These are phyloP conservation scores for Saccostrea cuccullata DNA, from an alignment of 1,140 invertebrate genomes.

Conservation along the genomic window DNA sequence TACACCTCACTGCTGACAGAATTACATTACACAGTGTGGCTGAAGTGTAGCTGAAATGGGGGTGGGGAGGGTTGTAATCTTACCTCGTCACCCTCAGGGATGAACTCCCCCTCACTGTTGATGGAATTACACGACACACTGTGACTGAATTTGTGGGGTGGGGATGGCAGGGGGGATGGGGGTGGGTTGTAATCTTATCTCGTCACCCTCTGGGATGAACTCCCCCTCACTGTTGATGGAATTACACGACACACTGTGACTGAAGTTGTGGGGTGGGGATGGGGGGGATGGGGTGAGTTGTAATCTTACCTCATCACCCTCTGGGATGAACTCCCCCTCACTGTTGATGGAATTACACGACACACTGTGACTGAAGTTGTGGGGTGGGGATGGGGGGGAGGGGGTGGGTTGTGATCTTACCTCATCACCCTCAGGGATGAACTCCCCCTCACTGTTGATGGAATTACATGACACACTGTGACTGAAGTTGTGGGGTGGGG, in stretches of 20 bases:
- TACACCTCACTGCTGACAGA: conserved; percentile 64
- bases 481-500: too few species aligned
- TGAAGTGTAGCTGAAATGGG: conserved; percentile 44
- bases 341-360: conserved; percentile 59
- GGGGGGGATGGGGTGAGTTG: too few species aligned
- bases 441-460: conserved; percentile 67
- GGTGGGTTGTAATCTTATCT: too few species aligned
- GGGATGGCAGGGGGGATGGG: too few species aligned
- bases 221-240: not conserved
- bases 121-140: conserved; percentile 56
- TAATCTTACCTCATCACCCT: conserved; percentile 58
- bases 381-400: too few species aligned
- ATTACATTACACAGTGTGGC: conserved; percentile 60
- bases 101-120: too few species aligned
- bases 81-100: too few species aligned
- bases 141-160: too few species aligned
- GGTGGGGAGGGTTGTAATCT: not conserved
- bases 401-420: conserved; percentile 10
- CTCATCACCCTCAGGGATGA: conserved; percentile 70
- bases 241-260: conserved; percentile 61
- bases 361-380: conserved; percentile 65
- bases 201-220: too few species aligned
- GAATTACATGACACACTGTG: conserved; percentile 61
- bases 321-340: conserved; percentile 73
- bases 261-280: too few species aligned